These are phyloP conservation scores for Orthosia gothica DNA, from an alignment of 2,888 invertebrate species.

Conservation along the genomic window DNA sequence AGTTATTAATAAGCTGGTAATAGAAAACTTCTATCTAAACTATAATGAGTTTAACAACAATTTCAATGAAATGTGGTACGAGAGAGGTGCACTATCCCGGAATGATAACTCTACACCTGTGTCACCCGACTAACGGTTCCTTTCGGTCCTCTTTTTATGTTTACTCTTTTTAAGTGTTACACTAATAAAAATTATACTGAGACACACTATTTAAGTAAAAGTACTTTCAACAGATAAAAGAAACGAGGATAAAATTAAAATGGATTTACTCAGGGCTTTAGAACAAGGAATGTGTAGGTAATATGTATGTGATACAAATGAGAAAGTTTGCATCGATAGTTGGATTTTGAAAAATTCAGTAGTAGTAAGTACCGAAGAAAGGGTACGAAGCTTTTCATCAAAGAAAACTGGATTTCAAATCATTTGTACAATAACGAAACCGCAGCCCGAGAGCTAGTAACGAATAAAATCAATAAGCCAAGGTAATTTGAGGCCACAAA, in stretches of 20 bases:
- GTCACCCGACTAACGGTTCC: slow-evolving; percentile 75
- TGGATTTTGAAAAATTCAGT: neutral
- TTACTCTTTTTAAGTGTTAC: slow-evolving; percentile 72
- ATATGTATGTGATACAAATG: slow-evolving; percentile 5
- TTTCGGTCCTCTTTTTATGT: slow-evolving; percentile 72
- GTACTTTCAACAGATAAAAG: slow-evolving; percentile 35
- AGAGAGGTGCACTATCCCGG: slow-evolving; percentile 66
- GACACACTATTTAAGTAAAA: slow-evolving; percentile 39
- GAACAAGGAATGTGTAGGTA: neutral
- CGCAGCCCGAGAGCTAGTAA: slow-evolving; percentile 31
- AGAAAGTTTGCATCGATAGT: neutral
- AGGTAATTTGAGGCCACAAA: slow-evolving; percentile 72
- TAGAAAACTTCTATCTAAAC: slow-evolving; percentile 16
- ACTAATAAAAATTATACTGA: slow-evolving; percentile 32
- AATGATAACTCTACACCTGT: slow-evolving; percentile 72
- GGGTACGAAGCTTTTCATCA: neutral
- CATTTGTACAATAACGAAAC: slow-evolving; percentile 23
- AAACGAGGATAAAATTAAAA: slow-evolving; percentile 25
- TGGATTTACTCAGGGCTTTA: slow-evolving; percentile 18
- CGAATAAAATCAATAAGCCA: slow-evolving; percentile 57
- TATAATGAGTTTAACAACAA: slow-evolving; percentile 24
- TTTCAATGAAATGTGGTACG: slow-evolving; percentile 60
- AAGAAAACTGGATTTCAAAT: slow-evolving; percentile 37
- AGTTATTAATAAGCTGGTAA: slow-evolving; percentile 25
- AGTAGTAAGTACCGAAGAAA: neutral